Conservation (phyloP, 2,113 vertebrate species). For the Prunella himalayana region DNA sequence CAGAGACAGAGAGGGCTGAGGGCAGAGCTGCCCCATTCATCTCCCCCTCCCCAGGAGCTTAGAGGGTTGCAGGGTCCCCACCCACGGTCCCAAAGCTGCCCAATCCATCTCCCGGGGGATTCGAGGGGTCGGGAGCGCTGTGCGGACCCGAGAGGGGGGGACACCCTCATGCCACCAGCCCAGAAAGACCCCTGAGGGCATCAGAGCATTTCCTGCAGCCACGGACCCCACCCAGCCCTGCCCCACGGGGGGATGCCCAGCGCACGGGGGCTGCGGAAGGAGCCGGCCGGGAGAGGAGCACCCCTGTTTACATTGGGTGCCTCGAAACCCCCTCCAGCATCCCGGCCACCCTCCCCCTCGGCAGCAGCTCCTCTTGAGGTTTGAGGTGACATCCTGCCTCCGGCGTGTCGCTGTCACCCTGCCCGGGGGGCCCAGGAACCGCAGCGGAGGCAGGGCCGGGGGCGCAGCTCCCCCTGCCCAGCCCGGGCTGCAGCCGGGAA, state of each 20-base stretch:
- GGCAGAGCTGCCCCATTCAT: background rate
- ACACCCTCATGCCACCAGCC: fast-evolving
- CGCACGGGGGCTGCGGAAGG: background rate
- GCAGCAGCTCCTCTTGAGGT: constrained; percentile 42
- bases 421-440: constrained; percentile 9
- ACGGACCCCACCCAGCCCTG: fast-evolving
- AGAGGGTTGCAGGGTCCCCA: background rate
- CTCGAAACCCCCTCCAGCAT: background rate
- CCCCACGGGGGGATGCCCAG: fast-evolving
- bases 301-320: background rate
- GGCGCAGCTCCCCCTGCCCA: background rate
- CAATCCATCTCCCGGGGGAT: fast-evolving
- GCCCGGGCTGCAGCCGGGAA: fast-evolving
- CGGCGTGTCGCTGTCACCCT: background rate
- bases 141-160: background rate
- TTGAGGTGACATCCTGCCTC: constrained; percentile 61
- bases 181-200: background rate
- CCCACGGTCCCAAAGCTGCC: background rate
- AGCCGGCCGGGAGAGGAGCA: background rate
- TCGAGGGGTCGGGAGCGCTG: fast-evolving
- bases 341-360: background rate
- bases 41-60: fast-evolving
- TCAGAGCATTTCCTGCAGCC: background rate
- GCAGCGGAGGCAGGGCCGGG: background rate
- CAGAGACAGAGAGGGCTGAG: background rate